Base-by-base conservation (phyloP, 2,888 invertebrate genomes). In the Brachyopa scutellaris region DNA sequence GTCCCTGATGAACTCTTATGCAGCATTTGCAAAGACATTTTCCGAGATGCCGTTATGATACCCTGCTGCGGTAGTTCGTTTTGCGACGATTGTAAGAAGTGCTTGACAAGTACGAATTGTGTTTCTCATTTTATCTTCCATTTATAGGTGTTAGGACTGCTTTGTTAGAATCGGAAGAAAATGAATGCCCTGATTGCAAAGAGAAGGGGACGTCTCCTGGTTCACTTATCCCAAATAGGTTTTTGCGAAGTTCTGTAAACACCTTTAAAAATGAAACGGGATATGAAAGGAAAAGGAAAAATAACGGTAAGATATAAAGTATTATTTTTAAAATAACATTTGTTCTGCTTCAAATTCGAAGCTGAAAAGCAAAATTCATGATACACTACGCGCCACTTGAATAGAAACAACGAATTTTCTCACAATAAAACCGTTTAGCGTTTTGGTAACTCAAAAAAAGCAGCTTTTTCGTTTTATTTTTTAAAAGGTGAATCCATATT, bases 61-160 rank as follows among this genome's bases (percentile, higher is more conserved):
- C 97, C 98, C 0, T 99, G 99, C 89, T 99, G 99, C 90, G 99
- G 99, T 2, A 97, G 97, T 90, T 98, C 98, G 7, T 99, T 97
- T 91, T 99, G 99, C 90, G 99, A 99, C 91, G 99, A 99, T 90
- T 99, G 99, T 96, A 92, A 93, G 94, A 92, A 70, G 59, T 42
- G n/a, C 45, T 26, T 19, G 17, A 9, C 17, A 26, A 26, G 1
- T 47, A 11, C 0, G 8, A 21, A 15, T 61, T 40, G 29, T 49
- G 9, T 51, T 72, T 23, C 7, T 69, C 33, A 51, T 73, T 55
- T 31, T 31, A n/a, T n/a, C n/a, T 23, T 61, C 26, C 61, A 26
- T 19, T 85, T 88, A 2, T 87, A 97, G 97, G 97, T 91, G 96
- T 98, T 74, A 93, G 98, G 84, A 95, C 95, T 78, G 94, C 95